Evolutionary conservation across 2,888 invertebrate genomes (phyloP), one percentile per base, ranked within the genome.

Genomic region (Leptopterna dolabrata): DNA sequence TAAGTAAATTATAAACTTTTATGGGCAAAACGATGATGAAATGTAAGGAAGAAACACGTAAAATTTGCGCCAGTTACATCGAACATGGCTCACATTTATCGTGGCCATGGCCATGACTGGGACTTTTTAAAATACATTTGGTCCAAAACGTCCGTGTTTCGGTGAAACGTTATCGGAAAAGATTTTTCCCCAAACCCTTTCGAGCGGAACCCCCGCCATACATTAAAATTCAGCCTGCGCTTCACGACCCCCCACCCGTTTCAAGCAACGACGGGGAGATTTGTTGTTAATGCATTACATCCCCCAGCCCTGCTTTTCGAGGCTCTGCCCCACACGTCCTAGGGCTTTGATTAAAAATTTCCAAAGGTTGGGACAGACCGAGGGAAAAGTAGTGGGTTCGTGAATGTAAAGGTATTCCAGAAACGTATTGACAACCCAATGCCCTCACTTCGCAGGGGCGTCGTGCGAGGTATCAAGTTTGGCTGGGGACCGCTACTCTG

Each of bases 321-420:
- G 63, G 63, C 24, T 11, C 55, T 55, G 55, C 55, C 55, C 55
- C 63, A 63, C 63, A 24, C 19, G 19, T n/a, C n/a, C 7, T 63
- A 63, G 24, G 27, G 63, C 63, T 73, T 73, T 73, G 73, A 73
- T 73, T 73, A 73, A 73, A 73, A 73, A 73, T 73, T 29, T 30
- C 29, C 73, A 36, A 36, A 71, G 71, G n/a, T n/a, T n/a, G n/a
- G n/a, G n/a, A n/a, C n/a, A n/a, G n/a, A n/a, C n/a, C n/a, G 30
- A n/a, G 55, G 19, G 55, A n/a, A 71, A 71, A 71, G 29, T 71
- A 36, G 71, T 19, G n/a, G n/a, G 55, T 55, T 55, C 55, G 29
- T 30, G 36, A 71, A 71, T 36, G 71, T 71, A 29, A 71, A 71
- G 71, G 14, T 29, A 24, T 27, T 24, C 63, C 27, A 27, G 63